These are phyloP conservation scores for Sphaerophoria rueppellii DNA, from an alignment of 2,888 invertebrate genomes.

Conservation along the genomic window DNA sequence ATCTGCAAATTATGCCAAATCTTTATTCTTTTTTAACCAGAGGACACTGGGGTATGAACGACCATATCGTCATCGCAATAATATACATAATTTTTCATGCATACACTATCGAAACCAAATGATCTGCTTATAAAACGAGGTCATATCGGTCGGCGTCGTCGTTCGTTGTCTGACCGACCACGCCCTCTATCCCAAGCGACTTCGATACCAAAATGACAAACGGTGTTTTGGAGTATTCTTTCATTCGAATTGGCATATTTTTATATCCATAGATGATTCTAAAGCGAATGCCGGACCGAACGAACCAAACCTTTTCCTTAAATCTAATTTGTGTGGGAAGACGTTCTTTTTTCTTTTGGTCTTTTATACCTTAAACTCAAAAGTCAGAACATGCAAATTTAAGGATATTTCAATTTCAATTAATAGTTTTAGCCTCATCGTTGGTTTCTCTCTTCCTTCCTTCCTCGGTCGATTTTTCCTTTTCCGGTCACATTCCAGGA, in stretches of 20 bases:
- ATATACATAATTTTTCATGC: slow-evolving; percentile 49
- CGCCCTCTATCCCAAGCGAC: slow-evolving; percentile 32
- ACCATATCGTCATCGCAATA: slow-evolving; percentile 3
- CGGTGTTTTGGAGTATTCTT: slow-evolving; percentile 55
- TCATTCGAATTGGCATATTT: slow-evolving; percentile 54
- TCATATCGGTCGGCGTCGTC: slow-evolving; percentile 26
- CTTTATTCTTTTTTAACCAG: slow-evolving; percentile 13
- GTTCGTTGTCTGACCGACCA: slow-evolving; percentile 52
- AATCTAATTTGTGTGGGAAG: slow-evolving; percentile 49
- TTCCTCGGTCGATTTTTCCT: slow-evolving; percentile 3
- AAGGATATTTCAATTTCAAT: slow-evolving; percentile 71
- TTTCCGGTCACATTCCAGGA: slow-evolving; percentile 30
- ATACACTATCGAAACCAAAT: slow-evolving; percentile 50
- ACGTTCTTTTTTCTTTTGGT: slow-evolving; percentile 5
- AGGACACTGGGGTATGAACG: slow-evolving; percentile 7
- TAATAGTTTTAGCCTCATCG: slow-evolving; percentile 55
- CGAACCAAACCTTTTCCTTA: slow-evolving; percentile 60
- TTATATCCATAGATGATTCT: background rate
- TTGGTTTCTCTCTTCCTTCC: slow-evolving; percentile 38
- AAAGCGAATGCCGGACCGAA: background rate
- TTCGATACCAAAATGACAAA: slow-evolving; percentile 59
- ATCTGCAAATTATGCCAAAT: background rate
- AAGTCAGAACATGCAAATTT: slow-evolving; percentile 67
- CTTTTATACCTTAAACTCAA: slow-evolving; percentile 54
- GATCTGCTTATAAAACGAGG: slow-evolving; percentile 53